Evolutionary conservation across 92 coral and sea anemone genomes (phyloP), one percentile per base, ranked within the genome.

Genomic region (Palythoa grandiflora): DNA sequence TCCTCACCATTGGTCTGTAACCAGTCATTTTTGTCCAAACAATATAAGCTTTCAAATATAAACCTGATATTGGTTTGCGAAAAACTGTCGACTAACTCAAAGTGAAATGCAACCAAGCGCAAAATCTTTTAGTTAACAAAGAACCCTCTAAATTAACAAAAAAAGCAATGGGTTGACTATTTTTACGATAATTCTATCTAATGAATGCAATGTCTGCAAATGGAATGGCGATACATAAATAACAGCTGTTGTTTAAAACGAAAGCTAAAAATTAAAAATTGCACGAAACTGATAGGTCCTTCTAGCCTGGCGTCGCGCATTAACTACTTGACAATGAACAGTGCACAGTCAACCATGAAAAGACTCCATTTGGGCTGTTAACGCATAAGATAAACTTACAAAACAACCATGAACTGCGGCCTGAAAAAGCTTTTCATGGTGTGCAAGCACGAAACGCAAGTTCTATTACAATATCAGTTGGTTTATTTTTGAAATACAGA

Each of bases 401-500:
- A 28, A 28, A 63, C 28, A 63, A 63, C 6, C 7, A 3, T 16
- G 28, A 63, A 63, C 9, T 35, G n/a, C 5, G 36, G 20, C 19
- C 70, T 63, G 28, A 7, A 5, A 20, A 14, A 59, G n/a, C 6
- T 4, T 12, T 15, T 63, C 21, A 63, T 63, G 21, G 28, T 17
- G 13, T n/a, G 15, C 19, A 47, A 48, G 48, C 9, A 60, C 40
- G 12, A 50, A 81, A 54, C 66, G 54, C 83, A 36, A 54, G 11
- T 63, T 48, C 75, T 9, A 35, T 6, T 36, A 2, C 76, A 81
- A 81, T 81, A 81, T 81, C 59, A 50, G 10, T 0, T 17, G 36
- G 85, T 65, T 80, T 65, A 54, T 77, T 47, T 81, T 81, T 65
- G 60, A 65, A 47, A 13, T 81, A 21, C 60, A 81, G 59, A 48